Conservation (phyloP, 2,888 invertebrate genomes). For the Tenthredo notha region DNA sequence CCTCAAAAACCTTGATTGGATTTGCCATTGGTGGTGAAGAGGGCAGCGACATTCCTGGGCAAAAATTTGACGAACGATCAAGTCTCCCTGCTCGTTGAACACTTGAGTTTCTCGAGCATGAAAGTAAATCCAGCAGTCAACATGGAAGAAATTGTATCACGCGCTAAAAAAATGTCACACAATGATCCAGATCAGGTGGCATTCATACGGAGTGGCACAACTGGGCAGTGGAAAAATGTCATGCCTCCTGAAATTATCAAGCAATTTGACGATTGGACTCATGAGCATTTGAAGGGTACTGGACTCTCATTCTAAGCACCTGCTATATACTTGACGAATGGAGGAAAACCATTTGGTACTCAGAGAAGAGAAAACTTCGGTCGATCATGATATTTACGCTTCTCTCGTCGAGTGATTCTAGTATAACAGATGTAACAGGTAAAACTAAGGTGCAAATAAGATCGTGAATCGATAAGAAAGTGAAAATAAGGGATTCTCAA, state of each 20-base stretch:
- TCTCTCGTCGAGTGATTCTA: too few relatives aligned
- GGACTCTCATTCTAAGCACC: conserved; percentile 60
- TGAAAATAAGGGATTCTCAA: too few relatives aligned
- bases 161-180: conserved; percentile 73
- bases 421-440: too few relatives aligned
- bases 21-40: conserved; percentile 75
- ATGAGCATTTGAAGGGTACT: conserved; percentile 69
- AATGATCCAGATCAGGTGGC: conserved; percentile 69
- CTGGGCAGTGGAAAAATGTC: conserved; percentile 76
- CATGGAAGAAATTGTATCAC: conserved; percentile 75
- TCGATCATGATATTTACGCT: too few relatives aligned
- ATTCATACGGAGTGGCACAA: conserved; percentile 79
- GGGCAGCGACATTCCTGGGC: conserved; percentile 77
- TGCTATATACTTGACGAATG: background rate
- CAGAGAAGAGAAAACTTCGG: too few relatives aligned
- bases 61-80: conserved; percentile 72
- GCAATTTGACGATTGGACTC: conserved; percentile 79
- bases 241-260: conserved; percentile 73
- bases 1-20: conserved; percentile 68
- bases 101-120: conserved; percentile 81
- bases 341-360: too few relatives aligned
- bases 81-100: conserved; percentile 74
- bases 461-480: too few relatives aligned
- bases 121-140: conserved; percentile 82
- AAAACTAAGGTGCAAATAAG: too few relatives aligned